Percentiles rank a stretch among this genome's conserved stretches.
phyloP scores from a whole-genome alignment of 2,797 vertebrate species.

The Urophycis tenuis region DNA sequence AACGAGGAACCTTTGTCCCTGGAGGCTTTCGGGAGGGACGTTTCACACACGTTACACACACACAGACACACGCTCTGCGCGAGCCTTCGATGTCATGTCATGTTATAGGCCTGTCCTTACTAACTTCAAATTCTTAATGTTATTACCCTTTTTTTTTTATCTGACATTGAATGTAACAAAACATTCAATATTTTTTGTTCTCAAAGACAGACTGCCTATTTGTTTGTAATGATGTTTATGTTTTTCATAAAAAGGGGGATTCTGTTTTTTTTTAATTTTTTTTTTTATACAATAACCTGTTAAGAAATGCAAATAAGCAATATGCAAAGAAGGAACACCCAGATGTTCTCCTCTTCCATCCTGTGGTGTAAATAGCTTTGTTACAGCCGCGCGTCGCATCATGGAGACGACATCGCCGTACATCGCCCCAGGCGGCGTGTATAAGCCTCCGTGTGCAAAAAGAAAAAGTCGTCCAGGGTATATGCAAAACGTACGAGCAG shows the following conservation, averaged over 20 bases:
- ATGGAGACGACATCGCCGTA: neutral
- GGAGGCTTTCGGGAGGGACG: slow-evolving; percentile 31
- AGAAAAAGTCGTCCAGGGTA: neutral
- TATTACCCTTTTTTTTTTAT: slow-evolving; percentile 45
- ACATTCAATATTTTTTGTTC: slow-evolving; percentile 43
- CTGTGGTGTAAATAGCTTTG: slow-evolving; percentile 45
- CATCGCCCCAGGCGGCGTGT: neutral
- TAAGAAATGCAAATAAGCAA: slow-evolving; percentile 25
- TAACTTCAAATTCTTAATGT: slow-evolving; percentile 43
- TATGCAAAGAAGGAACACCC: slow-evolving; percentile 21
- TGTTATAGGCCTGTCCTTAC: slow-evolving; percentile 48
- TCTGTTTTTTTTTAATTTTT: slow-evolving; percentile 34
- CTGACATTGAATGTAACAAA: slow-evolving; percentile 39
- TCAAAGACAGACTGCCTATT: slow-evolving; percentile 44
- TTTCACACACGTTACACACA: too few species aligned
- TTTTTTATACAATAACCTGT: slow-evolving; percentile 29
- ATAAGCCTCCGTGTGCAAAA: slow-evolving; percentile 6
- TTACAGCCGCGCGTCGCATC: slow-evolving; percentile 17
- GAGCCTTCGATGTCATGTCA: slow-evolving; percentile 35
- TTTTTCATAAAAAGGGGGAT: slow-evolving; percentile 26
- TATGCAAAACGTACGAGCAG: neutral
- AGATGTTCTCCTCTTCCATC: slow-evolving; percentile 34
- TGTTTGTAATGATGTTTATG: slow-evolving; percentile 27
- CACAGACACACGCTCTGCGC: slow-evolving; percentile 19
- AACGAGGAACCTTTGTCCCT: neutral